Conservation (phyloP, 2,797 vertebrate genomes). For the Cynopterus sphinx region DNA sequence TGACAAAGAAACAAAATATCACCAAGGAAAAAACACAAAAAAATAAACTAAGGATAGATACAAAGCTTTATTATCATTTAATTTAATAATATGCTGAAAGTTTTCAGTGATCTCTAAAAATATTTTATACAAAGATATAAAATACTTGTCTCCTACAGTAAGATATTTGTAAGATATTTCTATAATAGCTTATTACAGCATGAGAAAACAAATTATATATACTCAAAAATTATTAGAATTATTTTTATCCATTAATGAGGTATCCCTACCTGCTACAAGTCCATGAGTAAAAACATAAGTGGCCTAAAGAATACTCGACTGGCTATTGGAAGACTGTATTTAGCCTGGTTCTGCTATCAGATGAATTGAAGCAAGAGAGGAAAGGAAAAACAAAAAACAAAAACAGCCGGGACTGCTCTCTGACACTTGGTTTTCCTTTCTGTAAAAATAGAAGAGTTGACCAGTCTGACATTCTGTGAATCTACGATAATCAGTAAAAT, state of each 20-base stretch:
- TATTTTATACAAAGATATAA: not conserved
- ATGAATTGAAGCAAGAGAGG: not conserved
- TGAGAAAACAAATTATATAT: not conserved
- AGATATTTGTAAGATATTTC: not conserved
- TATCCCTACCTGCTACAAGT: not conserved
- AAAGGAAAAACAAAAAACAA: not conserved
- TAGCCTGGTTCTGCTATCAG: not conserved
- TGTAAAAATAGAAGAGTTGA: not conserved
- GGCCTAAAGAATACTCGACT: not conserved
- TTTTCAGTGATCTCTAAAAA: not conserved
- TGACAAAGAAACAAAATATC: not conserved
- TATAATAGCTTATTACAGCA: not conserved
- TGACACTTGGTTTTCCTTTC: not conserved
- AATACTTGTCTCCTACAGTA: not conserved
- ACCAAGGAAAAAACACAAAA: not conserved
- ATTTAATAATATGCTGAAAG: not conserved
- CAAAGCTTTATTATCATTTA: not conserved
- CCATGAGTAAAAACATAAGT: not conserved
- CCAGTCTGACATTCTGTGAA: not conserved
- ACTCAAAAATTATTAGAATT: not conserved
- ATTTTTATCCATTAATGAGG: not conserved
- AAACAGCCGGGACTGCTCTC: not conserved
- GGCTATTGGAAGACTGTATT: not conserved
- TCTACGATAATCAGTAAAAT: slow-evolving; percentile 22
- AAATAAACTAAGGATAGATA: not conserved